These are phyloP conservation scores for Tragelaphus eurycerus DNA, from an alignment of 2,797 vertebrate species.

Conservation along the genomic window DNA sequence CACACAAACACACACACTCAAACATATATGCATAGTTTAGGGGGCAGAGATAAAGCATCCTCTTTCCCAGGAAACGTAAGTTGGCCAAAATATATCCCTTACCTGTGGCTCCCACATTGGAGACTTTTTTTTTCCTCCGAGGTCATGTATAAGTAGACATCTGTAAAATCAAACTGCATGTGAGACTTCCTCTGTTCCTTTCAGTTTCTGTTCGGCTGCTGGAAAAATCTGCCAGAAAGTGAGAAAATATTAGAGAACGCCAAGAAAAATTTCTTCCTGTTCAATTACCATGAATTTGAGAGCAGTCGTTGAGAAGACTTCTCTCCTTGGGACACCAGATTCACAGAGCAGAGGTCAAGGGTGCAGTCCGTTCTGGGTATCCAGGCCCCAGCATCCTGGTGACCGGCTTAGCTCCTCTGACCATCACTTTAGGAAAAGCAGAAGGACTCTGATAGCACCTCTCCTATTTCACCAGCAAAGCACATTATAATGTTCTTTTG, in stretches of 20 bases:
- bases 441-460: neutral
- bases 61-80: slow-evolving; percentile 17
- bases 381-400: neutral
- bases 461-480: slow-evolving; percentile 37
- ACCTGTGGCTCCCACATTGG: neutral
- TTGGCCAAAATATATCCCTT: slow-evolving; percentile 3
- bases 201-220: slow-evolving; percentile 18
- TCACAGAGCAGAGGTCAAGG: neutral
- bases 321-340: slow-evolving; percentile 8
- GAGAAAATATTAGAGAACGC: slow-evolving; percentile 61
- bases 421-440: neutral
- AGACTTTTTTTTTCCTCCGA: neutral
- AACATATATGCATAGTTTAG: neutral
- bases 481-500: slow-evolving; percentile 5
- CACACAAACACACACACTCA: neutral
- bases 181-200: slow-evolving; percentile 39
- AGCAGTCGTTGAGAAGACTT: slow-evolving; percentile 11
- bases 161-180: slow-evolving; percentile 29
- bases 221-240: slow-evolving; percentile 56
- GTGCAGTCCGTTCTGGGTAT: neutral
- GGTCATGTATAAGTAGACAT: slow-evolving; percentile 14
- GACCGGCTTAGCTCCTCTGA: neutral
- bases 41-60: neutral
- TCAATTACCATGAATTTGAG: slow-evolving; percentile 45
- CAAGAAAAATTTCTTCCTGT: slow-evolving; percentile 72